phyloP scores from a whole-genome alignment of 2,797 vertebrate genomes.

The Balearica regulorum region DNA sequence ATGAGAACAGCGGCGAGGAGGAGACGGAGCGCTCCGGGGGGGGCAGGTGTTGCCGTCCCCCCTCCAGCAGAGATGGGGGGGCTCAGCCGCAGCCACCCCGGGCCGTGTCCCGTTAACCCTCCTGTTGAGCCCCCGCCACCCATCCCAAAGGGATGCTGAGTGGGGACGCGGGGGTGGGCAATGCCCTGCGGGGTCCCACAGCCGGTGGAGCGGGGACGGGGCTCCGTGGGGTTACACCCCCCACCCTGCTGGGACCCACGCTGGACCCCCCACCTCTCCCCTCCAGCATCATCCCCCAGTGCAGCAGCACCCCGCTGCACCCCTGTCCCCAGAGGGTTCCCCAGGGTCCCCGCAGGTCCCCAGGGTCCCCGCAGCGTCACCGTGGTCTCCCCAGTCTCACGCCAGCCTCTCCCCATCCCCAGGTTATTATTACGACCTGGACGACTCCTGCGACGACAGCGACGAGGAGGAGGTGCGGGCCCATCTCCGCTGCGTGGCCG shows the following conservation, averaged over 20 bases:
- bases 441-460: slow-evolving; percentile 96
- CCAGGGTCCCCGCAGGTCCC: not conserved
- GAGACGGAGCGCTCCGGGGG: not conserved
- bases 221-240: accelerated
- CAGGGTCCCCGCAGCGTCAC: not conserved
- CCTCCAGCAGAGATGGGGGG: not conserved
- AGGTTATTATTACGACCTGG: slow-evolving; percentile 98
- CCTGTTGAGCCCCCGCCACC: not conserved
- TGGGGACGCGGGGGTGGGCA: accelerated
- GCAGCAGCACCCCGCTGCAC: not conserved
- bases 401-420: not conserved
- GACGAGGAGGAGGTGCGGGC: slow-evolving; percentile 96
- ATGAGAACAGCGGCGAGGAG: not conserved
- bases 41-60: not conserved
- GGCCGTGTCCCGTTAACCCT: accelerated
- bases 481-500: slow-evolving; percentile 91
- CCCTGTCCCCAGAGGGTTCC: not conserved
- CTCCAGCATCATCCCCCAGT: not conserved
- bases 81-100: accelerated
- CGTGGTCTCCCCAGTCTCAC: not conserved
- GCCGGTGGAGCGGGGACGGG: not conserved
- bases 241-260: accelerated
- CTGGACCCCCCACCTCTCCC: accelerated
- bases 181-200: not conserved
- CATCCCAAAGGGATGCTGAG: accelerated